phyloP scores from a whole-genome alignment of 92 coral and sea anemone genomes.

The Porites cylindrica region DNA sequence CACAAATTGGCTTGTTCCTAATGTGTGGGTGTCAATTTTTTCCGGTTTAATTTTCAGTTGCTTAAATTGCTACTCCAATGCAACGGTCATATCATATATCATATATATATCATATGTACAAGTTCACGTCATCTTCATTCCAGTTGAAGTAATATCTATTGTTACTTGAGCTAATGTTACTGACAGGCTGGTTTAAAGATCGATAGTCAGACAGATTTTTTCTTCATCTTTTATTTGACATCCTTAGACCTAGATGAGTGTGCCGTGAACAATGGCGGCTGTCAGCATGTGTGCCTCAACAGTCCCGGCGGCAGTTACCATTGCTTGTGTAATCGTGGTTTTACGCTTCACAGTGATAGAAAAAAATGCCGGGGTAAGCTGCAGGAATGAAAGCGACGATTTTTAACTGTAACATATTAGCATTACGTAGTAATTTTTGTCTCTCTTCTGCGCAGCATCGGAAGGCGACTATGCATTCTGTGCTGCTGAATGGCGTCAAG shows the following conservation, averaged over 20 bases:
- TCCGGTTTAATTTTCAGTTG: too few relatives aligned
- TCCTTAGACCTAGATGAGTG: conserved; percentile 80
- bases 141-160: not conserved
- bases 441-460: conserved; percentile 43
- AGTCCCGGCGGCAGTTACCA: conserved; percentile 85
- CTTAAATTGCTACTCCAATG: too few relatives aligned
- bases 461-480: conserved; percentile 74
- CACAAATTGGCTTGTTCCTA: too few relatives aligned
- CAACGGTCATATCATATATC: too few relatives aligned
- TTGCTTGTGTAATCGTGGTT: conserved; percentile 81
- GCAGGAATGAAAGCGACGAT: not conserved
- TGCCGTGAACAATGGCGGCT: conserved; percentile 84
- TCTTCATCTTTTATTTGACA: not conserved
- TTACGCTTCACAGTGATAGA: conserved; percentile 80
- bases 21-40: too few relatives aligned
- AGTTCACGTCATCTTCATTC: too few relatives aligned
- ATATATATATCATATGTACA: too few relatives aligned
- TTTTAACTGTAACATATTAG: not conserved
- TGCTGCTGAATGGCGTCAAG: conserved; percentile 85
- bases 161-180: not conserved
- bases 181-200: not conserved
- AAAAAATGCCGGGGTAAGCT: conserved; percentile 79
- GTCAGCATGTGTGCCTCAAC: conserved; percentile 80
- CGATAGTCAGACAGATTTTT: not conserved
- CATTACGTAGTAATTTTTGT: not conserved